These are phyloP conservation scores for Bathynomus jamesi DNA, from an alignment of 1,140 invertebrate genomes.

Conservation along the genomic window DNA sequence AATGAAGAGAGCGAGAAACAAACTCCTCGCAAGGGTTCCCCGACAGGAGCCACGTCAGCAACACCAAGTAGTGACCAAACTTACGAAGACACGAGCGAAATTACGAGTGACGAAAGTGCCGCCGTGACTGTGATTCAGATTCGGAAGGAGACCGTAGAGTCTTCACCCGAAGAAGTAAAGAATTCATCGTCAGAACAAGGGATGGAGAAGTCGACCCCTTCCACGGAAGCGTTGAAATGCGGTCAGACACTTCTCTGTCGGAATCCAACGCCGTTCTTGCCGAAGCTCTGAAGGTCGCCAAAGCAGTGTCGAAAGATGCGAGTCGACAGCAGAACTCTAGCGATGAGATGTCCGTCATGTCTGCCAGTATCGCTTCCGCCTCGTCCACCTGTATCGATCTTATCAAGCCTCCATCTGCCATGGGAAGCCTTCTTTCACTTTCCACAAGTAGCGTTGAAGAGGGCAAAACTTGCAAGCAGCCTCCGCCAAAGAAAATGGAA, in stretches of 20 bases:
- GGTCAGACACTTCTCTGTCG: conserved; percentile 38
- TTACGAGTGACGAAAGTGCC: no score
- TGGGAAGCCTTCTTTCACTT: conserved; percentile 44
- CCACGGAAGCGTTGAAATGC: conserved; percentile 11
- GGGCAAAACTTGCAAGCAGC: conserved; percentile 37
- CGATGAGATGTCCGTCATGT: conserved; percentile 42
- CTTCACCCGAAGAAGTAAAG: not conserved
- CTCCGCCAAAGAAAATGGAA: conserved; percentile 42
- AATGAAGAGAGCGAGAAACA: conserved; percentile 33
- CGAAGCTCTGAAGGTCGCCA: conserved; percentile 62
- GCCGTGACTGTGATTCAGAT: no score
- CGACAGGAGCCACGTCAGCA: no score
- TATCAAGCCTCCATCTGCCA: conserved; percentile 65
- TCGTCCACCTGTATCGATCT: conserved; percentile 58
- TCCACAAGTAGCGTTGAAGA: conserved; percentile 39
- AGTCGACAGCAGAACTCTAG: conserved; percentile 9
- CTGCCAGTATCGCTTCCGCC: conserved; percentile 51
- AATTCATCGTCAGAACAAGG: conserved; percentile 19
- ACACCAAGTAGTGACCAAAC: no score
- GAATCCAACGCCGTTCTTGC: conserved; percentile 61
- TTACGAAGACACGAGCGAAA: no score
- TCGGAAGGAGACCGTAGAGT: not conserved
- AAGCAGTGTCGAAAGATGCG: conserved; percentile 47
- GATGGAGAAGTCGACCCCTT: not conserved
- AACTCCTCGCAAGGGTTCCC: conserved; percentile 9